Base-by-base conservation (phyloP, 1,140 invertebrate genomes). In the Neodiprion pinetum region DNA sequence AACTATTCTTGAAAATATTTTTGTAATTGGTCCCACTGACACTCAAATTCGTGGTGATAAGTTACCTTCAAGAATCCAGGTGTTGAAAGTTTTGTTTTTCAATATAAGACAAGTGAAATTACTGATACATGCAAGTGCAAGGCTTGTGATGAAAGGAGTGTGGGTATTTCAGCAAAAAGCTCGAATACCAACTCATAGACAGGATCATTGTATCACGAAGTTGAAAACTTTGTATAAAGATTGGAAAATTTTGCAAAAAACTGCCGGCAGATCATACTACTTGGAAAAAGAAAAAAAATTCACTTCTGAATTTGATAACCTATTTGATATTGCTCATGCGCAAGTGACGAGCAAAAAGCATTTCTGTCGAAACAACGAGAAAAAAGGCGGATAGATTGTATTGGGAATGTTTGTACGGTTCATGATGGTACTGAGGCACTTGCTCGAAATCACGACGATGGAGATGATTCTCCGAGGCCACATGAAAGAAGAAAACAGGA, bases 141-240 rank as follows among this genome's bases (percentile, higher is more conserved):
- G 48, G 12, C 49, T 76, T 1, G 75, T 74, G 23, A 53, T 67
- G 5, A 74, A 76, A 76, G 67, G 74, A 69, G 75, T 76, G 3
- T 53, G 23, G 12, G 21, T 78, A 9, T 75, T 75, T 48, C 75
- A 72, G 76, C 69, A 78, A 70, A 75, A 78, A 71, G 72, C 66
- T 17, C 72, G 72, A 49, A 75, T 78, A 40, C 76, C 76, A 72
- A 67, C 67, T 10, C 72, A 75, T 70, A 69, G 47, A 40, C 12
- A 70, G 53, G 23, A 68, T 9, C 75, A 49, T 23, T 75, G 76
- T 47, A 48, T 73, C 40, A 72, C 72, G 70, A 74, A 78, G 74
- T 14, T 78, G 48, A 72, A 75, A 67, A 69, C 66, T 23, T 71
- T 78, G 7, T 72, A 78, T 53, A n/a, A 65, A 28, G 11, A 12